These are phyloP conservation scores for Temnothorax longispinosus DNA, from an alignment of 1,140 invertebrate species.

Conservation along the genomic window DNA sequence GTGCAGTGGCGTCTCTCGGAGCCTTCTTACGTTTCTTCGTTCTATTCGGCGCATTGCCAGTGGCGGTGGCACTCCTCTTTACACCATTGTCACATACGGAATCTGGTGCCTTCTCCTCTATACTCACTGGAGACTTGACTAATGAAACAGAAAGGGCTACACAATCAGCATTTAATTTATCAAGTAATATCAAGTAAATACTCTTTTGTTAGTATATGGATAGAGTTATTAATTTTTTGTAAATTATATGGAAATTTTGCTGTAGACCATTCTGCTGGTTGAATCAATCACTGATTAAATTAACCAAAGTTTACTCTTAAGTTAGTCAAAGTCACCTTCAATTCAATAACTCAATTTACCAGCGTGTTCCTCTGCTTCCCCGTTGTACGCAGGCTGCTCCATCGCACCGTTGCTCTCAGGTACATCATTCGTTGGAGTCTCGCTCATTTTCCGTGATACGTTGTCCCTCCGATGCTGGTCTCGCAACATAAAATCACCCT, in stretches of 20 bases:
- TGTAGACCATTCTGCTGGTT: background rate
- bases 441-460: conserved; percentile 69
- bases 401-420: conserved; percentile 71
- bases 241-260: background rate
- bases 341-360: conserved; percentile 52
- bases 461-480: background rate
- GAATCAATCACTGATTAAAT: background rate
- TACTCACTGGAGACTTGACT: conserved; percentile 74
- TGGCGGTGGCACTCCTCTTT: conserved; percentile 74
- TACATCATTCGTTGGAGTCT: conserved; percentile 68
- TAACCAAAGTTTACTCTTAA: no score
- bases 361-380: conserved; percentile 73
- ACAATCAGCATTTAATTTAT: conserved; percentile 18
- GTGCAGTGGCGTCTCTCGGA: conserved; percentile 89
- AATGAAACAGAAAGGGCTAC: conserved; percentile 7
- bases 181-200: background rate
- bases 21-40: conserved; percentile 90
- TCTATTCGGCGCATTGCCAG: conserved; percentile 75
- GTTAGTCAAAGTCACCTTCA: background rate
- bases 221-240: background rate
- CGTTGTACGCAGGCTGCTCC: conserved; percentile 76
- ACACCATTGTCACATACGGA: conserved; percentile 72
- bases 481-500: background rate
- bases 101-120: conserved; percentile 78
- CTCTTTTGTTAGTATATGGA: background rate